Base-by-base conservation (phyloP, 2,797 vertebrate genomes). In the Novumbra hubbsi region DNA sequence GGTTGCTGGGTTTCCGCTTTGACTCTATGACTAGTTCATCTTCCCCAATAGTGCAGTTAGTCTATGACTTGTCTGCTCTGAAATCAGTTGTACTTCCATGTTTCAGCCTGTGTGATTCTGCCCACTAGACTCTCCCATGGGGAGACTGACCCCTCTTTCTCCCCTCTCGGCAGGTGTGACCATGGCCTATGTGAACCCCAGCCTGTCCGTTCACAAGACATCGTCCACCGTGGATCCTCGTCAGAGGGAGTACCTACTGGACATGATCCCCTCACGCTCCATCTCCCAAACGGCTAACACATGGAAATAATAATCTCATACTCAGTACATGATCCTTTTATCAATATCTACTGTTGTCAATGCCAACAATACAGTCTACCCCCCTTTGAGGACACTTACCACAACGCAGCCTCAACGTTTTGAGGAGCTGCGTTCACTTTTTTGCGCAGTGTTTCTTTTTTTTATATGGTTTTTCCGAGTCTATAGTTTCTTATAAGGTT, bases 241-340 rank as follows among this genome's bases (percentile, higher is more conserved):
- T 78, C 97, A 98, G 92, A 95, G 98, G 75, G 97, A 98, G 83
- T 98, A 98, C 88, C 97, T 99, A 80, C 93, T 99, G 87, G 96
- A 98, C 91, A 98, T 99, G 97, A 98, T 99, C 85, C 97, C 97
- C 65, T 96, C 97, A 3, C 95, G 96, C 76, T 96, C 97, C 75
- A 95, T 97, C 88, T 95, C 96, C 84, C 97, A 98, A 84, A 95
- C 96, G 0, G 94, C 97, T 88, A 96, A 94, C 86, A 90, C 96
- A 17, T 98, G 97, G 97, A 98, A 99, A 94, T 98, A 95, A 93
- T 89, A 3, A 32, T 69, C 32, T 52, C 41, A 68, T 75, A 48
- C 74, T 76, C 57, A 49, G 52, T 65, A 67, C 24, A 55, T 73
- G 48, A 66, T 69, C 45, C 52, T 80, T 79, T 72, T 74, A 75